A percentile compares a stretch with the other conserved stretches of the same genome.
These are phyloP conservation scores for Lycaena phlaeas DNA, from an alignment of 2,888 invertebrate species.

Conservation along the genomic window DNA sequence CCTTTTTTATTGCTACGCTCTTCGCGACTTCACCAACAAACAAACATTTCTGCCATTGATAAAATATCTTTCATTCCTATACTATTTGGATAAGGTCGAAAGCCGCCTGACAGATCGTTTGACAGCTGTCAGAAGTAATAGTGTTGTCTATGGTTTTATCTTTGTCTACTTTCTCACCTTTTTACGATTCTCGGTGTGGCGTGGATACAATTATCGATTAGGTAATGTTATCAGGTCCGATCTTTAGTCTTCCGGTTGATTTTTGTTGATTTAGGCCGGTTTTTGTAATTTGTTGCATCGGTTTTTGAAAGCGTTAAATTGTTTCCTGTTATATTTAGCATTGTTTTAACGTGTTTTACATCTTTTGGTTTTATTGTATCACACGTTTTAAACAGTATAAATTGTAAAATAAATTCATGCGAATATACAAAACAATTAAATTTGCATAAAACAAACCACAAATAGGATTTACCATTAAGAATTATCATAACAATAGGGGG, in stretches of 20 bases:
- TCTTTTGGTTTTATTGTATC: slow-evolving; percentile 13
- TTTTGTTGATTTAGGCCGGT: slow-evolving; percentile 57
- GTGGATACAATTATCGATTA: slow-evolving; percentile 74
- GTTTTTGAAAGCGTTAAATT: slow-evolving; percentile 29
- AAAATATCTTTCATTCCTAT: slow-evolving; percentile 14
- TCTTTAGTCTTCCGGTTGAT: slow-evolving; percentile 70
- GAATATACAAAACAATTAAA: too few relatives aligned
- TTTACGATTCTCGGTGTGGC: slow-evolving; percentile 67
- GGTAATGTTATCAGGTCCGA: slow-evolving; percentile 64
- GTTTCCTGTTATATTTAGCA: slow-evolving; percentile 37
- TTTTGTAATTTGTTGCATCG: slow-evolving; percentile 45
- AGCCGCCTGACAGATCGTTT: slow-evolving; percentile 10
- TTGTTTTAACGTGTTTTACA: slow-evolving; percentile 9
- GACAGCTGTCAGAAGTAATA: slow-evolving; percentile 2
- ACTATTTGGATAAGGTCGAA: slow-evolving; percentile 8
- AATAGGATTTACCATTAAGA: too few relatives aligned
- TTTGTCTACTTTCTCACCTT: slow-evolving; percentile 68
- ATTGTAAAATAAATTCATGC: too few relatives aligned
- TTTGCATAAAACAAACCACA: too few relatives aligned
- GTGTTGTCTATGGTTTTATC: slow-evolving; percentile 50
- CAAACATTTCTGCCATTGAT: slow-evolving; percentile 16
- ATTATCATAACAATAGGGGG: slow-evolving; percentile 15
- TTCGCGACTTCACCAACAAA: slow-evolving; percentile 56
- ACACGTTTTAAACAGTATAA: too few relatives aligned
- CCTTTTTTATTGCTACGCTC: slow-evolving; percentile 68